Conservation (phyloP, 2,113 vertebrate species). For the human region DNA sequence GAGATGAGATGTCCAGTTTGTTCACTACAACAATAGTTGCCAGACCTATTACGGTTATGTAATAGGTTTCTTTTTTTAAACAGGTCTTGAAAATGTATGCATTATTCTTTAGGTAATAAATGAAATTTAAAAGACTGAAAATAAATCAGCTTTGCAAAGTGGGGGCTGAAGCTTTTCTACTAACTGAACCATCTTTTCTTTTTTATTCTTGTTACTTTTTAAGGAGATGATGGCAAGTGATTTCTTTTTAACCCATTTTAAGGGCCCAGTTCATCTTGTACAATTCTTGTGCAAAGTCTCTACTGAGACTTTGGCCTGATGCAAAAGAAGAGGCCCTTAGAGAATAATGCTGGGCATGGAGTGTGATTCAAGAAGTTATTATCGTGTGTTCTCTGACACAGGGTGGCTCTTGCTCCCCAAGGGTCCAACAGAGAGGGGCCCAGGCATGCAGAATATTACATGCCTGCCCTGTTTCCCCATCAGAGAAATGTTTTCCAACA, state of each 20-base stretch:
- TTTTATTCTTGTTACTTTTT: background rate
- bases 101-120: conserved; percentile 75
- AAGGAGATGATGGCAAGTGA: background rate
- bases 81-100: conserved; percentile 62
- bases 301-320: background rate
- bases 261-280: background rate
- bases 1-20: conserved; percentile 47
- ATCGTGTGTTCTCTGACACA: background rate
- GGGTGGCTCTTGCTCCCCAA: background rate
- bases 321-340: background rate
- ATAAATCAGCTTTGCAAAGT: conserved; percentile 68
- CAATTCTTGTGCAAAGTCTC: background rate
- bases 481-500: background rate
- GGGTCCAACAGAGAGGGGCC: background rate
- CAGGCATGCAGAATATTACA: background rate
- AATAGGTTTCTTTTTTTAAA: conserved; percentile 74
- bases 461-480: background rate
- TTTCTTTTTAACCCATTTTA: conserved; percentile 37
- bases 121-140: conserved; percentile 59
- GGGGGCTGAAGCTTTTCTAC: conserved; percentile 16
- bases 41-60: conserved; percentile 62
- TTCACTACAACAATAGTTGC: conserved; percentile 55
- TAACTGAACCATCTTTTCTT: background rate
- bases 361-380: background rate
- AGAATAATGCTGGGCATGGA: background rate